Base-by-base conservation (phyloP, 1,140 invertebrate species). In the Caenorhabditis brenneri region DNA sequence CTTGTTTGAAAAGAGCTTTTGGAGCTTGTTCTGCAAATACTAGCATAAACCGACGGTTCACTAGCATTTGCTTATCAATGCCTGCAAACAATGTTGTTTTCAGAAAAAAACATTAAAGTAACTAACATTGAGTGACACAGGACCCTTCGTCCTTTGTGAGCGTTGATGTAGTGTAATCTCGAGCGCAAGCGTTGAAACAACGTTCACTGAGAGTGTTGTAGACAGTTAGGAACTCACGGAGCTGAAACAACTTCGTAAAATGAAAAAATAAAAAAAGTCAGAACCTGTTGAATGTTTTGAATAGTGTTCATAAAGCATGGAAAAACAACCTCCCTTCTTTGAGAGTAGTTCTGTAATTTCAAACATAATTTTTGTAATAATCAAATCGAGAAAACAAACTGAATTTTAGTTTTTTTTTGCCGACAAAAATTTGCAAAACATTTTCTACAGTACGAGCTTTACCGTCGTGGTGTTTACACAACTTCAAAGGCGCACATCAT, bases 41-140 rank as follows among this genome's bases (percentile, higher is more conserved):
- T 22, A 87, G 15, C 87, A 88, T 88, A 53, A 88, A 81, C 80
- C 87, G 86, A 79, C 85, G 83, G 65, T 88, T 88, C 31, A 87
- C 86, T 65, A 88, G 87, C 87, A 88, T 88, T 48, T 88, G 86
- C 74, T 88, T 88, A 81, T 88, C 87, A 82, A 88, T 88, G 33
- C 87, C 87, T 88, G 33, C 81, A 87, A 83, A 9, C 12, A 5
- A 0, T 2, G 46, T 46, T 4, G 16, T n/a, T 31, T 24, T 12
- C 51, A 3, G 12, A 16, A 7, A 10, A n/a, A 65, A 82, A 82
- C 42, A 83, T 84, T 58, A 19, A 2, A 42, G 49, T n/a, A 79
- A 83, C 87, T 82, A 74, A 88, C 88, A 88, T 22, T 83, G 31
- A 48, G 74, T 49, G 22, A 88, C 85, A 60, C 88, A 88, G 33